Conservation (phyloP, 2,113 vertebrate species). For the Oryzias woworae region DNA sequence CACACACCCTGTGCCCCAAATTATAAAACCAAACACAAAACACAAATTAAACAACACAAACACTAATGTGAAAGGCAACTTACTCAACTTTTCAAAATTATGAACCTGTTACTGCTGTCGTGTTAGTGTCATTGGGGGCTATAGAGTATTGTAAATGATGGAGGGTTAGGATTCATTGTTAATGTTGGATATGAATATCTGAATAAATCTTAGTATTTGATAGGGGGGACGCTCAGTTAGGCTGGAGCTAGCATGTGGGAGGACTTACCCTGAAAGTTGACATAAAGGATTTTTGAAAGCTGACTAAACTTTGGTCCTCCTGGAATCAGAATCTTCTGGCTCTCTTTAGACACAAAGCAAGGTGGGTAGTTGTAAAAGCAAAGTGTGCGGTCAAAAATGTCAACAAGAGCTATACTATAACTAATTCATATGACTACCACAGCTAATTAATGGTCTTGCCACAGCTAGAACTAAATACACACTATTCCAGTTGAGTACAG, state of each 20-base stretch:
- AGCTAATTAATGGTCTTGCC: not conserved
- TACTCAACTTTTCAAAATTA: too few relatives aligned
- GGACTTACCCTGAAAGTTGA: conserved; percentile 85
- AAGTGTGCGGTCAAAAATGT: not conserved
- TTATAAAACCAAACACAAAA: not conserved
- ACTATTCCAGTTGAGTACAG: not conserved
- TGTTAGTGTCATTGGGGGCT: too few relatives aligned
- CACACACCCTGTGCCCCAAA: not conserved
- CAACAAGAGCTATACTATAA: not conserved
- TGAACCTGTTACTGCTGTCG: too few relatives aligned
- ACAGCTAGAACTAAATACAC: not conserved
- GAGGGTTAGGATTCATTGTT: too few relatives aligned
- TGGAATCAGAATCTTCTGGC: conserved; percentile 81
- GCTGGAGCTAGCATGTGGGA: not conserved
- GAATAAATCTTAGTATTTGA: too few relatives aligned
- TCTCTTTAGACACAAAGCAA: conserved; percentile 75
- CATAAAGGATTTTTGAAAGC: conserved; percentile 79
- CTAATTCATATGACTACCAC: not conserved
- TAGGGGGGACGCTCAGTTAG: too few relatives aligned
- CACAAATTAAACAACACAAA: conserved; percentile 2
- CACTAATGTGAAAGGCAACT: not conserved
- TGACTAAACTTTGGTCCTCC: conserved; percentile 81
- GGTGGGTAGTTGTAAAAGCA: conserved; percentile 15
- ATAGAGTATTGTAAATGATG: too few relatives aligned
- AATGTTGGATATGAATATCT: too few relatives aligned